Evolutionary conservation across 2,888 invertebrate genomes (phyloP).

Genomic region (Ceramica pisi): DNA sequence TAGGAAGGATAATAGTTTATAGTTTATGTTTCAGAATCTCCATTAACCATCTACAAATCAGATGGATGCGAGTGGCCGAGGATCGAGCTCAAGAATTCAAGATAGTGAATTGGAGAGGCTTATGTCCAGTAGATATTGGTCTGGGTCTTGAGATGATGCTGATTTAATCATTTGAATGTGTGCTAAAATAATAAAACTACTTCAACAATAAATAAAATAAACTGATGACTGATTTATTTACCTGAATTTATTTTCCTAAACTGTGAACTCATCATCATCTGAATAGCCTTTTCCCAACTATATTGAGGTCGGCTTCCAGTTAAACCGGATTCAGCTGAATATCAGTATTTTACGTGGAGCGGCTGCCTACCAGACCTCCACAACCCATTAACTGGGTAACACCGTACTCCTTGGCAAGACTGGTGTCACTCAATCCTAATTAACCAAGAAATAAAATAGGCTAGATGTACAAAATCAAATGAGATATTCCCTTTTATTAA

Average conservation of each 20-base stretch:
- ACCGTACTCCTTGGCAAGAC: too few species aligned
- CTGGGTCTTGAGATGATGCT: background rate
- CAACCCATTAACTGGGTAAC: too few species aligned
- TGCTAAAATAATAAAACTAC: background rate
- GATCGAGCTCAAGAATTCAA: background rate
- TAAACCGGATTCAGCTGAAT: too few species aligned
- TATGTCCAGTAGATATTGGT: background rate
- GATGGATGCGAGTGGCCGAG: background rate
- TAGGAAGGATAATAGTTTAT: background rate
- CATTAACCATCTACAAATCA: background rate
- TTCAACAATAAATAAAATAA: conserved; percentile 3
- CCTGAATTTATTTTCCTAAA: conserved; percentile 1
- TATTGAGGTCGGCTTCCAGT: too few species aligned
- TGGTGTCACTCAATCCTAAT: too few species aligned
- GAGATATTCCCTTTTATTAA: too few species aligned
- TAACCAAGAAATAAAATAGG: too few species aligned
- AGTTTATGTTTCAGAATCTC: background rate
- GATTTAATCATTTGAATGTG: background rate
- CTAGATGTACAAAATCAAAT: too few species aligned
- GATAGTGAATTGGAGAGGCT: background rate
- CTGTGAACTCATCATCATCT: too few species aligned
- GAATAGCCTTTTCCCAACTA: too few species aligned
- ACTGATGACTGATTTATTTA: background rate
- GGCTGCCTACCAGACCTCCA: too few species aligned
- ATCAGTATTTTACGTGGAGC: too few species aligned